Conservation (phyloP, 2,888 invertebrate genomes). For the Eucera pruinosa region DNA sequence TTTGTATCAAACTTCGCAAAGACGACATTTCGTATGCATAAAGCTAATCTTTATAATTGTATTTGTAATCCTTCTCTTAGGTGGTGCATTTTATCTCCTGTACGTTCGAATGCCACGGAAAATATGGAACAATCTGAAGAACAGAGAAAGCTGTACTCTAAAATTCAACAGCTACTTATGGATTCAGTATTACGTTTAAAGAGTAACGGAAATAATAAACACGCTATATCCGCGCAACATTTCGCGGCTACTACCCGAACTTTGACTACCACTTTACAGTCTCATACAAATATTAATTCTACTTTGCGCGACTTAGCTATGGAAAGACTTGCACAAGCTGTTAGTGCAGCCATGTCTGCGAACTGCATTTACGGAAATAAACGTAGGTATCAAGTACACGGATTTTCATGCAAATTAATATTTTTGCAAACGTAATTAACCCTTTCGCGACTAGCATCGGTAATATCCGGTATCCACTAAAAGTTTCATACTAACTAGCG, state of each 20-base stretch:
- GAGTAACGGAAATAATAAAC: conserved; percentile 78
- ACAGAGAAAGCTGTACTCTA: conserved; percentile 78
- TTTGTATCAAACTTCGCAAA: too few species aligned
- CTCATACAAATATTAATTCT: conserved; percentile 66
- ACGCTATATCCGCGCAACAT: conserved; percentile 83
- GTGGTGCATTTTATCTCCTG: conserved; percentile 82
- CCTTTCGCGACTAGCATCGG: too few species aligned
- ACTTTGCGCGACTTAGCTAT: conserved; percentile 82
- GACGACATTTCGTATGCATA: too few species aligned
- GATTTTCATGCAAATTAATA: too few species aligned
- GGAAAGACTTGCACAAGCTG: conserved; percentile 92
- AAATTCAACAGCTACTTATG: conserved; percentile 82
- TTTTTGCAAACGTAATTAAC: too few species aligned
- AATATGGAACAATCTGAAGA: conserved; percentile 64
- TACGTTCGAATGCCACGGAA: conserved; percentile 62
- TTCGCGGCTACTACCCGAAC: conserved; percentile 79
- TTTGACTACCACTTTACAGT: conserved; percentile 73
- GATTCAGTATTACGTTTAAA: conserved; percentile 81
- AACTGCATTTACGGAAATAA: conserved; percentile 93
- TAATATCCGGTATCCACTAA: too few species aligned
- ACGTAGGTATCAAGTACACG: conserved; percentile 85
- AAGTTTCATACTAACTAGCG: too few species aligned
- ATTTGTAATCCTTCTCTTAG: conserved; percentile 68
- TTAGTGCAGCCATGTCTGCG: conserved; percentile 92
- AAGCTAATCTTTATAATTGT: too few species aligned